Evolutionary conservation across 2,113 vertebrate genomes (phyloP), one percentile per base, ranked within the genome.

Genomic region (Equus quagga): DNA sequence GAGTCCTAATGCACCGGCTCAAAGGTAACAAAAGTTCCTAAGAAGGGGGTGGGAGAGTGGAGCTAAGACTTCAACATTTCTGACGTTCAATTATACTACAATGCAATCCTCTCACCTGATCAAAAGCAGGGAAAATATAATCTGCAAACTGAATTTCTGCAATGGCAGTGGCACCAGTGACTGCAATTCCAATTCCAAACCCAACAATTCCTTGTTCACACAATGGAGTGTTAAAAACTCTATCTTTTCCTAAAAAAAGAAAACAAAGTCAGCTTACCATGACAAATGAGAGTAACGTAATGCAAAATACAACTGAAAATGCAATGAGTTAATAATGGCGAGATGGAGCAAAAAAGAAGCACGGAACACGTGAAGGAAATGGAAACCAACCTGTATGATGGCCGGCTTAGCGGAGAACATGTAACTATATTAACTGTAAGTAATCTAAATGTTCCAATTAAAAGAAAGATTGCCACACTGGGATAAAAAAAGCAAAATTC

Each of bases 91-190:
- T 58, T 36, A 87, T 0, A 80, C 18, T 69, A 84, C 85, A 89
- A 76, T 64, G 18, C 12, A 58, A 67, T 62, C 12, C 15, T 98
- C 98, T 94, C 96, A 99, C 99, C 99, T 99, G 99, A 99, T 99
- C 99, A 98, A 99, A 99, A 10, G 99, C 99, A 86, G 99, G 99
- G 95, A 98, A 99, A 98, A 99, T 99, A 97, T 99, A 99, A 98
- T 99, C 99, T 58, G 99, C 99, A 99, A 99, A 99, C 94, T 99
- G 99, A 98, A 99, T 99, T 99, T 99, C 99, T 21, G 99, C 99
- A 89, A 99, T 99, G 84, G 99, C 99, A 14, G 99, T 99, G 96
- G 99, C 99, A 89, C 99, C 99, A 54, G 99, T 98, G 69, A 99
- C 99, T 44, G 99, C 99, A 70, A 99, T 98, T 96, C 99, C 99